Evolutionary conservation across 2,113 vertebrate species (phyloP).

Genomic region (Dryoscopus gambensis): DNA sequence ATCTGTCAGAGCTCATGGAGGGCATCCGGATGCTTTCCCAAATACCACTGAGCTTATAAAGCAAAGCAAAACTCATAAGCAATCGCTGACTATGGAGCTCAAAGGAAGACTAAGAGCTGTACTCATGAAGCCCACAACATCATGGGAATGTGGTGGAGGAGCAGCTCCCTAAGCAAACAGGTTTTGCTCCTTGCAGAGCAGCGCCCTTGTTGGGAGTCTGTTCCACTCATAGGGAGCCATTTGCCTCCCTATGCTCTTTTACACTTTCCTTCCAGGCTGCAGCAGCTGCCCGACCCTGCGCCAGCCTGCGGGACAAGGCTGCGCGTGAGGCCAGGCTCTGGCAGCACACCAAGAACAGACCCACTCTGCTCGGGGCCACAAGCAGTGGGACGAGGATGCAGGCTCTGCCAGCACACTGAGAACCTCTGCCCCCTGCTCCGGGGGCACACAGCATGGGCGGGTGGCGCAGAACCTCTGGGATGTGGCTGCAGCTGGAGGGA

Average conservation of each 20-base stretch:
- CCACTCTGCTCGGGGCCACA: neutral
- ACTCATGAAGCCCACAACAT: neutral
- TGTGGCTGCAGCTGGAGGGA: rapidly evolving
- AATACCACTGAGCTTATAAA: conserved; percentile 22
- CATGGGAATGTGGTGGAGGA: neutral
- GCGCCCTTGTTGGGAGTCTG: neutral
- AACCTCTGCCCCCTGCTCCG: neutral
- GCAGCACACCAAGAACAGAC: neutral
- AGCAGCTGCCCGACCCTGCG: neutral
- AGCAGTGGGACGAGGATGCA: neutral
- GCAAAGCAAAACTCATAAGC: neutral
- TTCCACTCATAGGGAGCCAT: neutral
- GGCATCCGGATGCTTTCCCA: neutral
- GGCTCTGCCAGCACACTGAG: neutral
- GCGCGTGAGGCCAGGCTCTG: rapidly evolving
- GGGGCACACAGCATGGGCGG: neutral
- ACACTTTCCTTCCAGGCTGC: neutral
- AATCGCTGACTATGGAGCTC: neutral
- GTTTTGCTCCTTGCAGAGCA: neutral
- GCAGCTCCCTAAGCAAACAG: neutral
- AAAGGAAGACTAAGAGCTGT: neutral
- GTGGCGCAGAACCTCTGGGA: neutral
- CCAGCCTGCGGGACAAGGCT: neutral
- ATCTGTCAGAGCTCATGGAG: neutral
- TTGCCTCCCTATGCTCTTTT: neutral